Percentiles rank a stretch among this genome's conserved stretches.
phyloP scores from a whole-genome alignment of 2,888 invertebrate species.

The Ashinkailepas kermadecensis region DNA sequence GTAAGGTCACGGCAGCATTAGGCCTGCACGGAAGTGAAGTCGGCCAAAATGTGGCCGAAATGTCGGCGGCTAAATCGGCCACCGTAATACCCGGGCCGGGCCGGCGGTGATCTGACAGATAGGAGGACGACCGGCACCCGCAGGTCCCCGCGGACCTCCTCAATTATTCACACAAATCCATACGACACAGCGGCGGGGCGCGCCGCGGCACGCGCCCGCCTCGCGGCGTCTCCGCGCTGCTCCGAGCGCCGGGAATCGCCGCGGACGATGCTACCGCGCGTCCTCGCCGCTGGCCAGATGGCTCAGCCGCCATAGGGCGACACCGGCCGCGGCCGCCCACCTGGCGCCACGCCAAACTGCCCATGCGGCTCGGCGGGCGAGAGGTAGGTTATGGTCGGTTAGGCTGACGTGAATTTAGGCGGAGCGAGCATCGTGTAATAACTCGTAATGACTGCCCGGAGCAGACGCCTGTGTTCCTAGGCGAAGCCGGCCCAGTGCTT shows the following conservation, averaged over 20 bases:
- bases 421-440: neutral
- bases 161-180: conserved; percentile 10
- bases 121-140: neutral
- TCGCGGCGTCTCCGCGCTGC: neutral
- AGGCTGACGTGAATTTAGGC: neutral
- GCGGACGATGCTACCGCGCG: neutral
- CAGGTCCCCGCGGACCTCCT: neutral
- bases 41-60: too few species aligned
- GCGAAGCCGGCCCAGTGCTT: too few species aligned
- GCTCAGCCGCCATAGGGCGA: neutral
- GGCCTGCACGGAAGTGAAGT: too few species aligned
- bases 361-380: neutral
- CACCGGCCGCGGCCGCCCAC: neutral
- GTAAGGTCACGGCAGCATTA: too few species aligned
- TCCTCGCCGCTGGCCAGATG: conserved; percentile 9
- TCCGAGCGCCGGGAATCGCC: neutral
- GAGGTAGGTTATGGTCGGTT: neutral
- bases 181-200: neutral
- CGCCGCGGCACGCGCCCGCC: neutral
- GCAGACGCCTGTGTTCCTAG: neutral
- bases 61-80: too few species aligned
- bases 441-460: neutral
- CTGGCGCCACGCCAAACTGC: neutral
- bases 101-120: neutral
- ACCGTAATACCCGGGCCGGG: too few species aligned